A percentile compares a stretch with the other conserved stretches of the same genome.
Evolutionary conservation across 53 echinoderm and acorn worm species (phyloP).

Genomic region (Holothuria leucospilota): DNA sequence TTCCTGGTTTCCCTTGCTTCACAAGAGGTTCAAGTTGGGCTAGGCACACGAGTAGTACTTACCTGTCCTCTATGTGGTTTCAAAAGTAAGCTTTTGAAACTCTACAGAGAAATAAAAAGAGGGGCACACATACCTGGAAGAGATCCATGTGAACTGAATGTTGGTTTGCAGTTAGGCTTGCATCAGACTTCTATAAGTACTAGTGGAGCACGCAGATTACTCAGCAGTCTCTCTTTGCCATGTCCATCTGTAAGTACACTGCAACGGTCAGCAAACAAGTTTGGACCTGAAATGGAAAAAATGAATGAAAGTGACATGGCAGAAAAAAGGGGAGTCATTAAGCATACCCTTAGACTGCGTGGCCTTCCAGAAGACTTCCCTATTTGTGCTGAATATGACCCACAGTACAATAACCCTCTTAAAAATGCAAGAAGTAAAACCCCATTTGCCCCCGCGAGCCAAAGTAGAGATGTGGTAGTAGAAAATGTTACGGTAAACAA

Average conservation of each 20-base stretch:
- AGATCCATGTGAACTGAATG: neutral
- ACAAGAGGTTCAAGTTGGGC: neutral
- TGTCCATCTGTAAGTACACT: neutral
- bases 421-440: slow-evolving; percentile 41
- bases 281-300: slow-evolving; percentile 25
- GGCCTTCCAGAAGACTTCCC: slow-evolving; percentile 21
- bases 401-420: slow-evolving; percentile 49
- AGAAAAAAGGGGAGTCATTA: slow-evolving; percentile 12
- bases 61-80: neutral
- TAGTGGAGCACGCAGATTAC: neutral
- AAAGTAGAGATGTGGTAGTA: slow-evolving; percentile 48
- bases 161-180: slow-evolving; percentile 18
- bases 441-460: slow-evolving; percentile 60
- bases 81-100: neutral
- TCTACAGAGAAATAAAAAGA: neutral
- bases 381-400: slow-evolving; percentile 46
- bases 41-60: neutral
- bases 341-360: slow-evolving; percentile 43
- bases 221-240: neutral
- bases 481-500: slow-evolving; percentile 45
- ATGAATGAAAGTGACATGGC: slow-evolving; percentile 39
- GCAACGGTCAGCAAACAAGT: slow-evolving; percentile 3
- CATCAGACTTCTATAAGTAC: neutral
- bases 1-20: neutral
- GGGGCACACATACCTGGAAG: neutral